phyloP scores from a whole-genome alignment of 2,888 invertebrate species.

The Acrobasis suavella region DNA sequence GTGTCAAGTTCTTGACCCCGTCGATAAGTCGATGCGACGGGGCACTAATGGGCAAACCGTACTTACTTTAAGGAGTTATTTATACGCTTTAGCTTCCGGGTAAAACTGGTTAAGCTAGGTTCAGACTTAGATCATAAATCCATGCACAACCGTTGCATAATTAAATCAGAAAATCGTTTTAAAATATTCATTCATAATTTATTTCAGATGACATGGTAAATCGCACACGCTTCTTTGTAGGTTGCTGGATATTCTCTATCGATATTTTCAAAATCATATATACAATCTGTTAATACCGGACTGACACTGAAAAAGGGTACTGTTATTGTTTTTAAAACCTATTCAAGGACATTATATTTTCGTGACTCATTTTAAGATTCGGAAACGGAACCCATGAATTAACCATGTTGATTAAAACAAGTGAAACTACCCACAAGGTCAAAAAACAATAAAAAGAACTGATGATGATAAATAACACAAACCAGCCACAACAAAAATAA shows the following conservation, averaged over 20 bases:
- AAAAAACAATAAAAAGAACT: neutral
- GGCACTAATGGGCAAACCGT: constrained; percentile 27
- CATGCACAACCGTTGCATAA: too few species aligned
- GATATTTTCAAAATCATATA: too few species aligned
- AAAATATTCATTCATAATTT: too few species aligned
- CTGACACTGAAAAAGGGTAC: neutral
- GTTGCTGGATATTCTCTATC: too few species aligned
- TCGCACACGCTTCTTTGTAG: too few species aligned
- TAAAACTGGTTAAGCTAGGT: neutral
- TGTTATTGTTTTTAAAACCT: neutral
- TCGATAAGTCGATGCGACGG: constrained; percentile 36
- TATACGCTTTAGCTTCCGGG: neutral
- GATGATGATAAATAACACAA: neutral
- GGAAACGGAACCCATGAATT: neutral
- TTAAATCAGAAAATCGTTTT: too few species aligned
- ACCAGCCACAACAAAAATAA: neutral
- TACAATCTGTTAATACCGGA: neutral
- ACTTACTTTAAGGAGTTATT: constrained; percentile 2
- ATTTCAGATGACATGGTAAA: too few species aligned
- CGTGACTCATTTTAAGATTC: constrained; percentile 4
- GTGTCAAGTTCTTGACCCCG: constrained; percentile 43
- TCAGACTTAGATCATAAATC: too few species aligned
- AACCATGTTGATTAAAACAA: neutral
- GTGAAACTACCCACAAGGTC: neutral
- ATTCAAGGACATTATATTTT: neutral